A percentile compares a stretch with the other conserved stretches of the same genome.
Evolutionary conservation across 2,797 vertebrate species (phyloP).

Genomic region (Rhinogobio ventralis): DNA sequence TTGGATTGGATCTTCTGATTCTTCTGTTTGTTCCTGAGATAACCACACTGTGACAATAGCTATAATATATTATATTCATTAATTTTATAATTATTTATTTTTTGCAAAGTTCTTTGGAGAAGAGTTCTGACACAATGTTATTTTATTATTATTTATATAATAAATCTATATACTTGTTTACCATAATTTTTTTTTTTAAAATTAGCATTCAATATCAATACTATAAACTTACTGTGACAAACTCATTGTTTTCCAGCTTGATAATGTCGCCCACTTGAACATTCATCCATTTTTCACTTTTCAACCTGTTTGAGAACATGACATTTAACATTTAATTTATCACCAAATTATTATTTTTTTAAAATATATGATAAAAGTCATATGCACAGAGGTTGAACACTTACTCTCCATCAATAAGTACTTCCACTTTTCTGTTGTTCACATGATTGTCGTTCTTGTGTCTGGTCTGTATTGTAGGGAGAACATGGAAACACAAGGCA

Average conservation of each 20-base stretch:
- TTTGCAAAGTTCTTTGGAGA: neutral
- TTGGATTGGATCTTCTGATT: too few relatives aligned
- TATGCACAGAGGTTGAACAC: slow-evolving; percentile 59
- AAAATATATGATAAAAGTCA: neutral
- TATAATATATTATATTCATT: too few relatives aligned
- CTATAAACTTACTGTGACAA: slow-evolving; percentile 86
- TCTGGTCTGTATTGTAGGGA: slow-evolving; percentile 79
- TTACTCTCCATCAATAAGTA: slow-evolving; percentile 88
- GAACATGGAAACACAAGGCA: neutral
- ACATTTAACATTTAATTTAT: neutral
- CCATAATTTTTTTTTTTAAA: too few relatives aligned
- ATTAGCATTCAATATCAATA: neutral
- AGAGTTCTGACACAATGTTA: neutral
- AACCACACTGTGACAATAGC: too few relatives aligned
- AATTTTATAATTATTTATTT: too few relatives aligned
- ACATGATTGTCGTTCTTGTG: slow-evolving; percentile 90
- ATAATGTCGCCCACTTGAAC: slow-evolving; percentile 94
- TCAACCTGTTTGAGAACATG: slow-evolving; percentile 78
- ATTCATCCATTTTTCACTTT: slow-evolving; percentile 90
- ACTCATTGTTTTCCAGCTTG: slow-evolving; percentile 90
- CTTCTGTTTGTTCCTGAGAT: too few relatives aligned
- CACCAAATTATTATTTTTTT: neutral
- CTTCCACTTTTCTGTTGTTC: slow-evolving; percentile 87
- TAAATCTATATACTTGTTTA: too few relatives aligned
- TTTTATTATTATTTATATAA: neutral